A percentile compares a stretch with the other conserved stretches of the same genome.
These are phyloP conservation scores for Liodrosophila aerea DNA, from an alignment of 2,888 invertebrate species.

Conservation along the genomic window DNA sequence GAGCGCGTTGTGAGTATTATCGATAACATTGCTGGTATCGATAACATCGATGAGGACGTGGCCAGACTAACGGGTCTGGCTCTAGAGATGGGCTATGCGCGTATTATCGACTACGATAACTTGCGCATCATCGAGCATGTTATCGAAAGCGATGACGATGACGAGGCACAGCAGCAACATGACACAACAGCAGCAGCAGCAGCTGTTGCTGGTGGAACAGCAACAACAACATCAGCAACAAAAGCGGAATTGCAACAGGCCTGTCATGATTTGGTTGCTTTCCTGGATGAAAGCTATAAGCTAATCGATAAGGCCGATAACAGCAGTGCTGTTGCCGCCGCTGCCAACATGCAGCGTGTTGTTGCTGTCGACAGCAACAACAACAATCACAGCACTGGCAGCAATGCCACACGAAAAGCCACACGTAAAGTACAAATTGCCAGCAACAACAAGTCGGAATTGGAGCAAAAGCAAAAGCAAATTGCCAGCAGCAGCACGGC, in stretches of 20 bases:
- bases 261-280: conserved; percentile 75
- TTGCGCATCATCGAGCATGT: conserved; percentile 79
- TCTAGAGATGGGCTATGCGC: conserved; percentile 63
- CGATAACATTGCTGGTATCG: conserved; percentile 12
- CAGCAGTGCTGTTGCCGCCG: conserved; percentile 5
- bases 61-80: conserved; percentile 49
- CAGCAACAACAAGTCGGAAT: conserved; percentile 6
- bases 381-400: conserved; percentile 51
- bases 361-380: conserved; percentile 5
- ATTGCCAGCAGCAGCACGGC: conserved; percentile 13
- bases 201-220: not conserved
- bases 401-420: conserved; percentile 8
- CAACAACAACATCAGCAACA: conserved; percentile 5
- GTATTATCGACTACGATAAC: conserved; percentile 78
- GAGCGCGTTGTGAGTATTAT: not conserved
- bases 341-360: not conserved
- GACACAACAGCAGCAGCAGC: not conserved
- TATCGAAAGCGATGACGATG: conserved; percentile 70
- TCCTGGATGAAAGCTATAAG: conserved; percentile 77
- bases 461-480: conserved; percentile 9
- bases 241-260: conserved; percentile 54
- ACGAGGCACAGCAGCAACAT: conserved; percentile 1
- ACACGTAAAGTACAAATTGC: conserved; percentile 26
- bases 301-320: conserved; percentile 60
- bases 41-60: conserved; percentile 31